A percentile compares a stretch with the other conserved stretches of the same genome.
Evolutionary conservation across 2,797 vertebrate genomes (phyloP).

Genomic region (Hozukius guyotensis): DNA sequence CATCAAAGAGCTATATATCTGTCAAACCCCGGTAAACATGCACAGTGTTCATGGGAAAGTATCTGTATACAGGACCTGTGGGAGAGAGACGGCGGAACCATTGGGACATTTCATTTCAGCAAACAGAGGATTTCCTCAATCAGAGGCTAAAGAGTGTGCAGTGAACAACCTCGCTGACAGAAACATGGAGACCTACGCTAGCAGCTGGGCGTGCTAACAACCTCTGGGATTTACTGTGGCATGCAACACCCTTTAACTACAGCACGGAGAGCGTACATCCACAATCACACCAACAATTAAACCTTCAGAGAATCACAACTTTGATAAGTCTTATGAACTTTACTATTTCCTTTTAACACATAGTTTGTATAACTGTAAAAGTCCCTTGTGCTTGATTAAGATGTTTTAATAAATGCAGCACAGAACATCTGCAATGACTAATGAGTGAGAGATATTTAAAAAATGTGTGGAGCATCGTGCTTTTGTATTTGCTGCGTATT

Average conservation of each 20-base stretch:
- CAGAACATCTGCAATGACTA: conserved; percentile 35
- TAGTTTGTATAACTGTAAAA: conserved; percentile 23
- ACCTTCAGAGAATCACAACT: conserved; percentile 22
- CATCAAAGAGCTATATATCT: conserved; percentile 68
- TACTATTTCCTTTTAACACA: conserved; percentile 12
- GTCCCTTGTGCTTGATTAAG: conserved; percentile 31
- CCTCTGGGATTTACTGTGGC: conserved; percentile 75
- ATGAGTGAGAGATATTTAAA: conserved; percentile 30
- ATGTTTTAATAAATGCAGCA: conserved; percentile 7
- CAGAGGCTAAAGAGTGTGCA: conserved; percentile 79
- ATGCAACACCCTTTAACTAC: conserved; percentile 62
- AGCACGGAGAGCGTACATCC: conserved; percentile 23
- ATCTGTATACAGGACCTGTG: conserved; percentile 58
- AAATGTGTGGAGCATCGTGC: conserved; percentile 54
- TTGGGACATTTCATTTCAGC: conserved; percentile 78
- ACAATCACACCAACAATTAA: conserved; percentile 31
- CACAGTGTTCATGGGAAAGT: conserved; percentile 76
- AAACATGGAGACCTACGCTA: conserved; percentile 76
- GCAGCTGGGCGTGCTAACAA: conserved; percentile 84
- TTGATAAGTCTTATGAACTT: conserved; percentile 7
- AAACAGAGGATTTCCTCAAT: conserved; percentile 88
- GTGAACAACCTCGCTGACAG: conserved; percentile 87
- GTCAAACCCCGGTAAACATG: conserved; percentile 69
- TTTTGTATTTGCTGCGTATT: conserved; percentile 32
- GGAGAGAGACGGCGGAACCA: conserved; percentile 73